Evolutionary conservation across 2,888 invertebrate genomes (phyloP).

Genomic region (Cheilosia vulpina): DNA sequence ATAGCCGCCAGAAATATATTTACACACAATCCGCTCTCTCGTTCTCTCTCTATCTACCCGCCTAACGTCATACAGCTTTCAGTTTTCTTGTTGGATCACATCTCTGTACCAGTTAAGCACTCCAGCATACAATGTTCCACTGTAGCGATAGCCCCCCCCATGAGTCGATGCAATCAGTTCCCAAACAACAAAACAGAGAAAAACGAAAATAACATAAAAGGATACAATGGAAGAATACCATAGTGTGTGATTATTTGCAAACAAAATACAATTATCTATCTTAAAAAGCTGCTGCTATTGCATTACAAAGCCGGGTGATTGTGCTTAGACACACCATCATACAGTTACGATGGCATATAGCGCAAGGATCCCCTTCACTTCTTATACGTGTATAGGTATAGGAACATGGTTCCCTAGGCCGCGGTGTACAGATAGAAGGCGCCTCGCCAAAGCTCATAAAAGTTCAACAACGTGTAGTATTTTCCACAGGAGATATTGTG

Average conservation of each 20-base stretch:
- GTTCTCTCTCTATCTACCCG: constrained; percentile 8
- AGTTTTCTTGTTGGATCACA: constrained; percentile 69
- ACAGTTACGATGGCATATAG: constrained; percentile 23
- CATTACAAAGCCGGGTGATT: constrained; percentile 75
- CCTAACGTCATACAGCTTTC: constrained; percentile 59
- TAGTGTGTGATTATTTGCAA: constrained; percentile 75
- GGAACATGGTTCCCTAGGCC: not conserved
- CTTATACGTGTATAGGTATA: not conserved
- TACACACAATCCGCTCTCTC: constrained; percentile 15
- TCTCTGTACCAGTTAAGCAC: constrained; percentile 74
- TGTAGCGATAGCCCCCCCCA: constrained; percentile 27
- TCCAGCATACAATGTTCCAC: constrained; percentile 59
- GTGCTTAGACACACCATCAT: constrained; percentile 67
- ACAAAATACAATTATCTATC: constrained; percentile 75
- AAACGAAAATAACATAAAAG: constrained; percentile 71
- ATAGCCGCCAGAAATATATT: constrained; percentile 10
- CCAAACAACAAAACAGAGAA: constrained; percentile 72
- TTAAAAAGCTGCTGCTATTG: constrained; percentile 73
- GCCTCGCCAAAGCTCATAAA: constrained; percentile 66
- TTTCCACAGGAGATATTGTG: not conserved
- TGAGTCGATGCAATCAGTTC: constrained; percentile 70
- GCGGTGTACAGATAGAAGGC: constrained; percentile 45
- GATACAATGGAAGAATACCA: constrained; percentile 72
- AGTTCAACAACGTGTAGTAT: constrained; percentile 70
- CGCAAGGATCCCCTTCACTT: constrained; percentile 2